Conservation (phyloP, 2,797 vertebrate genomes). For the Liparis tanakae region DNA sequence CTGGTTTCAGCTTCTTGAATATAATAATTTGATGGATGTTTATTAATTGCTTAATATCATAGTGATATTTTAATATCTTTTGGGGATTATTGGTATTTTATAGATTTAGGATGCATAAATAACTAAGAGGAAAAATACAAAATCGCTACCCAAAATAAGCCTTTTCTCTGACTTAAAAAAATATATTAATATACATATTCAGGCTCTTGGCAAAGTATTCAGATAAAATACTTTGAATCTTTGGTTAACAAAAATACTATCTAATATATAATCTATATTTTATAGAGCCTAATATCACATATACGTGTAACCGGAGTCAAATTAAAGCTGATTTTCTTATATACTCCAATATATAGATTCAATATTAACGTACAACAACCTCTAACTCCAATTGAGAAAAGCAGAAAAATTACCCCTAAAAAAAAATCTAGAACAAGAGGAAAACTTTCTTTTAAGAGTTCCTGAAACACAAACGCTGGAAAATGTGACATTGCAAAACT, state of each 20-base stretch:
- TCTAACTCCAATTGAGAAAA: neutral
- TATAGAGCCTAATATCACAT: neutral
- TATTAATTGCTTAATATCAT: neutral
- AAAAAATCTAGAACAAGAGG: neutral
- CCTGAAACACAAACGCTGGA: neutral
- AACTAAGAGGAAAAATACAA: neutral
- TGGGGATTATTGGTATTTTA: neutral
- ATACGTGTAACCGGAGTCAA: too few relatives aligned
- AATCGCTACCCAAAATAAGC: neutral
- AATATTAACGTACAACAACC: neutral
- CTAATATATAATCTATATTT: too few relatives aligned
- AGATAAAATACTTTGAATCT: neutral
- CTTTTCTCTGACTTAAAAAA: neutral
- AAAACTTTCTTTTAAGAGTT: neutral
- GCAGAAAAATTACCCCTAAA: neutral
- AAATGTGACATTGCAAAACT: slow-evolving; percentile 1
- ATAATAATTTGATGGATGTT: neutral
- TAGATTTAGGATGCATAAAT: neutral
- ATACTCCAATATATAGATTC: too few relatives aligned
- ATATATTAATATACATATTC: neutral
- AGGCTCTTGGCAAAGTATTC: neutral
- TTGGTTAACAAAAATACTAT: neutral
- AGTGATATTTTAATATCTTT: neutral
- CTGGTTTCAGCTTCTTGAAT: neutral
- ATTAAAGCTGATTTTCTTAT: too few relatives aligned